Base-by-base conservation (phyloP, 2,113 vertebrate species). In the Chionomys nivalis region DNA sequence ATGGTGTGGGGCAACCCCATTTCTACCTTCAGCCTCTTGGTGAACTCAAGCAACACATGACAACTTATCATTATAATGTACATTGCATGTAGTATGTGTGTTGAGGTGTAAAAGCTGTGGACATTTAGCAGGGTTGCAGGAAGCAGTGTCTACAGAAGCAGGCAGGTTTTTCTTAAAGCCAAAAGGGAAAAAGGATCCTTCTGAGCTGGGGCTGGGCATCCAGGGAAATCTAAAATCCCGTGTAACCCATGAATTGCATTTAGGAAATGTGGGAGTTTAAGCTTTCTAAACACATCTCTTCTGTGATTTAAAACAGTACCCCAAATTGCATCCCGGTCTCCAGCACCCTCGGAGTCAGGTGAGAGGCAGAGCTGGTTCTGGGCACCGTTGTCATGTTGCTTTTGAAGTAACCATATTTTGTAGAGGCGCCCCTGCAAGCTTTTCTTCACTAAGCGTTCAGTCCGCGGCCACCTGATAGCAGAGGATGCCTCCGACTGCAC, bases 401-500 rank as follows among this genome's bases (percentile, higher is more conserved):
- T 89, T 86, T 72, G 72, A 96, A 96, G 94, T 81, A 79, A 75
- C 12, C 4, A 36, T 63, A 72, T 55, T 93, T 82, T 61, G 78
- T 73, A 73, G 73, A 63, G 90, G 49, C 58, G 3, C 94, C 78
- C 55, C 21, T 10, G 73, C 72, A 83, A 94, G 87, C 0, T 4
- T 95, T 92, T 86, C 70, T 63, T 83, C 77, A 52, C 47, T 78
- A 12, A 93, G 77, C 90, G 68, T 89, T 94, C 24, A 7, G 97
- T 63, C 4, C 14, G 0, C 14, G 75, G 95, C 90, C 96, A 96
- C 96, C 95, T 94, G 89, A 97, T 55, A 83, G 90, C 3, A 66
- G 83, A 82, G 94, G 47, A 61, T 77, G 95, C 73, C 82, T 97
- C 94, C 86, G 49, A 87, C 95, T 94, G 82, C 77, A 77, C 1